Base-by-base conservation (phyloP, 1,140 invertebrate species). In the Patella vulgata region DNA sequence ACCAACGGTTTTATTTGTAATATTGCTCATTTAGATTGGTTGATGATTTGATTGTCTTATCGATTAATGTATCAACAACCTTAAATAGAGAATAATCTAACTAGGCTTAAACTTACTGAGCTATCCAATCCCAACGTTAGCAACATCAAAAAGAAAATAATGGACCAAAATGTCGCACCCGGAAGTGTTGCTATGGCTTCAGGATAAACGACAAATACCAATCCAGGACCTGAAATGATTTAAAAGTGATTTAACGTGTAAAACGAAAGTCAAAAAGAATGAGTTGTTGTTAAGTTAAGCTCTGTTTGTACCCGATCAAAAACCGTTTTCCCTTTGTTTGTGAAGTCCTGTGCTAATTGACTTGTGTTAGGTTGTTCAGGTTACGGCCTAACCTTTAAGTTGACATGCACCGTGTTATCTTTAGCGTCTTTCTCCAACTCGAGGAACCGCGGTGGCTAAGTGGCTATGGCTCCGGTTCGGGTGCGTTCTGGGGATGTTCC, bases 61-160 rank as follows among this genome's bases (percentile, higher is more conserved):
- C n/a, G n/a, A n/a, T n/a, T n/a, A n/a, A n/a, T n/a, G n/a, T n/a
- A n/a, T n/a, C n/a, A n/a, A n/a, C n/a, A n/a, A n/a, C n/a, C n/a
- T n/a, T n/a, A n/a, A n/a, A n/a, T n/a, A n/a, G n/a, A n/a, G n/a
- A n/a, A n/a, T n/a, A n/a, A n/a, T n/a, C n/a, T n/a, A n/a, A n/a
- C n/a, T n/a, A n/a, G n/a, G n/a, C n/a, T n/a, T n/a, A n/a, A n/a
- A 76, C 89, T 89, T 86, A 96, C 94, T 83, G 92, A 93, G 76
- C 89, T 93, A 81, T 96, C 94, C 59, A 98, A 89, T 36, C 95
- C 95, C 9, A 98, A 87, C 53, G 95, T 90, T 67, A 97, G 91
- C 27, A 98, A 86, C 95, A 97, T 97, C n/a, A 92, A 78, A 82
- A 97, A 97, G 84, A 98, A 98, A 3, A 96, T 85, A 0, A 95